These are phyloP conservation scores for Paelopatides confundens DNA, from an alignment of 53 echinoderm and acorn worm genomes.

Conservation along the genomic window DNA sequence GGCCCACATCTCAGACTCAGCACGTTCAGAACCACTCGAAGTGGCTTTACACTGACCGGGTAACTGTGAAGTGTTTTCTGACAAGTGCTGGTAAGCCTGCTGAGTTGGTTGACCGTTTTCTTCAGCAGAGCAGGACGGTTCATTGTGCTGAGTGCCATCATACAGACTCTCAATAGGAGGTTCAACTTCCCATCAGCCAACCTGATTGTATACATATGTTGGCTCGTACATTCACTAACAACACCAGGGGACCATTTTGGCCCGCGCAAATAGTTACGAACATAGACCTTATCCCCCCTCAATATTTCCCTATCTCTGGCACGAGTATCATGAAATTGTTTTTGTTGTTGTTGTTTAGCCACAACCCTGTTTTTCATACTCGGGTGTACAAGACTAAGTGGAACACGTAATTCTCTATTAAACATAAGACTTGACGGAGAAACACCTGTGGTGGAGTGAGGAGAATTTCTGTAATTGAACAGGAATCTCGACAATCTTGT, in stretches of 20 bases:
- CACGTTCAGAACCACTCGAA: too few species aligned
- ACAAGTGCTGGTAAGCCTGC: too few species aligned
- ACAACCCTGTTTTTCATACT: not conserved
- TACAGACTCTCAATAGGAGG: too few species aligned
- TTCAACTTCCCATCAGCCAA: too few species aligned
- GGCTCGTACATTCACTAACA: not conserved
- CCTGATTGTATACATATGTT: too few species aligned
- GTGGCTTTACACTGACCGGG: too few species aligned
- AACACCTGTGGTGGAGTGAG: conserved; percentile 13
- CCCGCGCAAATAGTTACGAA: not conserved
- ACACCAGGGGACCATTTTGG: not conserved
- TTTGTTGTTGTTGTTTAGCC: not conserved
- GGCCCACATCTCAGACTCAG: too few species aligned
- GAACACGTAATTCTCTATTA: not conserved
- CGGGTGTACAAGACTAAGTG: not conserved
- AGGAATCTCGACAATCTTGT: conserved; percentile 30
- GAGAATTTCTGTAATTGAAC: conserved; percentile 25
- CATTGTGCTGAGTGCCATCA: too few species aligned
- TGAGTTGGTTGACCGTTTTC: too few species aligned
- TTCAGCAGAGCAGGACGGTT: too few species aligned
- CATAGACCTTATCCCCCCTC: not conserved
- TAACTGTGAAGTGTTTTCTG: too few species aligned
- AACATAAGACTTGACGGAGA: not conserved
- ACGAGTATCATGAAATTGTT: not conserved
- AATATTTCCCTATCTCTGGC: not conserved